A percentile compares a stretch with the other conserved stretches of the same genome.
Conservation (phyloP, 2,113 vertebrate species). For the Heloderma charlesbogerti region DNA sequence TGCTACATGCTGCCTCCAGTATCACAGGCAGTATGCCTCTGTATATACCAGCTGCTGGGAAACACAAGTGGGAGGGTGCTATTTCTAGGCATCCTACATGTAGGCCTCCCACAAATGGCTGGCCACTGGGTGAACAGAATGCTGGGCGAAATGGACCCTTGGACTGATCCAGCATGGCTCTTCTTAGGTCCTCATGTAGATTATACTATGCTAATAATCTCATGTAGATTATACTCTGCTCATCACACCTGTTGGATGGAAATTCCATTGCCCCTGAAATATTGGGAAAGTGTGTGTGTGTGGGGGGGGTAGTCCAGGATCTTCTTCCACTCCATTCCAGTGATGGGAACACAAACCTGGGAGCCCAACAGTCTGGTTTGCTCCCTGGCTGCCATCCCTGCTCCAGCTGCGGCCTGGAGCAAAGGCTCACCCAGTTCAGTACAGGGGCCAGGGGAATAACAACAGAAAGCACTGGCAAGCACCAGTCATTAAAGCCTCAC, state of each 20-base stretch:
- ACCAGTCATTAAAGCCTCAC: neutral
- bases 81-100: no score
- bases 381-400: neutral
- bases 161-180: no score
- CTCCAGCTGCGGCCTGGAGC: neutral
- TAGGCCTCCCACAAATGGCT: no score
- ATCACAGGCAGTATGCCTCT: no score
- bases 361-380: neutral
- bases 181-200: no score
- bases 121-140: no score
- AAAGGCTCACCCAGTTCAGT: neutral
- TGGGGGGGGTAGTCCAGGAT: neutral
- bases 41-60: no score
- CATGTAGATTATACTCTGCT: neutral
- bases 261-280: neutral
- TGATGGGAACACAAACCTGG: neutral
- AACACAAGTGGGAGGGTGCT: no score
- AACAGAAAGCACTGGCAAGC: neutral
- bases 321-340: neutral
- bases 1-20: no score
- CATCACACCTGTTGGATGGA: neutral
- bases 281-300: neutral
- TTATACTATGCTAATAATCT: neutral
- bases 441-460: neutral
- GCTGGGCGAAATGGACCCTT: no score